A percentile compares a stretch with the other conserved stretches of the same genome.
Evolutionary conservation across 1,140 invertebrate genomes (phyloP).

Genomic region (Thaumatotibia leucotreta): DNA sequence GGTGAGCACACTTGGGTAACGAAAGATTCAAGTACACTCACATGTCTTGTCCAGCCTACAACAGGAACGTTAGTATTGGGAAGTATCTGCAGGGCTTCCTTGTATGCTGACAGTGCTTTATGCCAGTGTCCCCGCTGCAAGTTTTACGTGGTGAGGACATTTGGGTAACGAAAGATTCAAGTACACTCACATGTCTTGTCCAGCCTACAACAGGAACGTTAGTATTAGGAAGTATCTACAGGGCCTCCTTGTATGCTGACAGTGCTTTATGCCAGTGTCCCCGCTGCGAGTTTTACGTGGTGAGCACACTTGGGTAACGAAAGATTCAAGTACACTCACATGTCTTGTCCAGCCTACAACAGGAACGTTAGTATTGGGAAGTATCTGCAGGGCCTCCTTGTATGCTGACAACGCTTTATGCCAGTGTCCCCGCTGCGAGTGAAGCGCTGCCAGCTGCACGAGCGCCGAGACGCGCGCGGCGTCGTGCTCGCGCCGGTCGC

Average conservation of each 20-base stretch:
- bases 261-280: too few relatives aligned
- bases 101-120: too few relatives aligned
- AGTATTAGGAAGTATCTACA: too few relatives aligned
- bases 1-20: too few relatives aligned
- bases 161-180: conserved; percentile 19
- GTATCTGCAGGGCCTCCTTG: conserved; percentile 87
- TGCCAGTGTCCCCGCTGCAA: too few relatives aligned
- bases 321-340: conserved; percentile 38
- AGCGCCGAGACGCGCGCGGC: conserved; percentile 93
- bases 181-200: conserved; percentile 53
- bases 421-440: conserved; percentile 90
- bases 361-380: conserved; percentile 78
- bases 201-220: too few relatives aligned
- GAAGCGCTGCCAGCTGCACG: conserved; percentile 92
- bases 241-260: too few relatives aligned
- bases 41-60: too few relatives aligned
- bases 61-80: too few relatives aligned
- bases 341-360: conserved; percentile 64
- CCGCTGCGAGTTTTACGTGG: background rate
- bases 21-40: conserved; percentile 35
- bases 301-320: background rate
- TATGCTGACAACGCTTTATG: conserved; percentile 93
- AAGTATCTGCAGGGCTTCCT: too few relatives aligned
- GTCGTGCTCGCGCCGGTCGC: conserved; percentile 93
- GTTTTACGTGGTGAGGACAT: too few relatives aligned